Evolutionary conservation across 2,888 invertebrate species (phyloP), one percentile per base, ranked within the genome.

Genomic region (Oegoconia quadripuncta): DNA sequence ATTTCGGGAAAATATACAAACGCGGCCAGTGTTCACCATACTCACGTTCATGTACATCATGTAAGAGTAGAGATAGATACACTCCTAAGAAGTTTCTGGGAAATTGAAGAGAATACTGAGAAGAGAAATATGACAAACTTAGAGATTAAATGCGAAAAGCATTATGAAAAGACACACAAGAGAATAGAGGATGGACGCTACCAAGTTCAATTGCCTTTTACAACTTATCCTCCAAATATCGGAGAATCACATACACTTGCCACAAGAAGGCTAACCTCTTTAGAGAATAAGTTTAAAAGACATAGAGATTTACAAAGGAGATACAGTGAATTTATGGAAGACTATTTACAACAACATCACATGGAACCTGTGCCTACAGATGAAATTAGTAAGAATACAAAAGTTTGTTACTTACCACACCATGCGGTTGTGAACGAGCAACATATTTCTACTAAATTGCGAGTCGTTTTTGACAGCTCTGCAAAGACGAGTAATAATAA

Each of bases 401-500:
- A 16, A 8, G 12, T n/a, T 2, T 12, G 37, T 2, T 43, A 41
- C 23, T 30, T 50, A 34, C 47, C 53, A 3, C 52, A 55, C 30
- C 49, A 46, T 27, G 40, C 48, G 1, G 50, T 56, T 1, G 15
- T 52, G 1, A 44, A 43, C 6, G 39, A 44, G 11, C 45, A 49
- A 18, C 38, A 39, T 18, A 33, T 29, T 3, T 39, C 48, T 11
- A 49, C 49, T 0, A 46, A 50, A 25, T 34, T 50, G n/a, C 38
- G 56, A 4, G 52, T 50, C 0, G 46, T 53, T 3, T 47, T 46
- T 30, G 42, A 50, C 32, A 46, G 38, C 1, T 48, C 49, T 0
- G 33, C 42, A 1, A 37, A 28, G 28, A 39, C 1, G 8, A 23
- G 25, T 3, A 33, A 36, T n/a, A 18, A 32, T 3, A 22, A 14